Evolutionary conservation across 37 sponge, comb jelly and placozoan species (phyloP).

Genomic region (Eunapius fragilis): DNA sequence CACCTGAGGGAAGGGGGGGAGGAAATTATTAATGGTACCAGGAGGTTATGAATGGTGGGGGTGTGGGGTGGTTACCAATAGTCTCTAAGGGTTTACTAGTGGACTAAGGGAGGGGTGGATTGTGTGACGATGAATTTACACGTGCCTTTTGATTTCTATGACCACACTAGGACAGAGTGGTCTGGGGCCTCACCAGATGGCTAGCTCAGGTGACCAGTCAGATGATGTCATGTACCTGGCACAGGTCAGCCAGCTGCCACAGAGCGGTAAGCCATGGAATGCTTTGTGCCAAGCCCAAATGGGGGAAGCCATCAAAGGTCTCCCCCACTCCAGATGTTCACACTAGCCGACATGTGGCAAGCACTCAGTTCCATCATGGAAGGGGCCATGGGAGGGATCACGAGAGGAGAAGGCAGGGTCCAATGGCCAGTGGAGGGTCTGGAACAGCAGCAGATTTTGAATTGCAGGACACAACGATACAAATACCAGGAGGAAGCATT

Average conservation of each 20-base stretch:
- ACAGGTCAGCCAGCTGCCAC: constrained; percentile 28
- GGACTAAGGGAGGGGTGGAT: not conserved
- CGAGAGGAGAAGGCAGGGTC: not conserved
- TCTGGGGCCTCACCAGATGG: not conserved
- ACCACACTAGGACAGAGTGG: not conserved
- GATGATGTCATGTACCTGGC: constrained; percentile 30
- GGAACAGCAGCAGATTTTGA: not conserved
- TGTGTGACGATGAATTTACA: not conserved
- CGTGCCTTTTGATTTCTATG: not conserved
- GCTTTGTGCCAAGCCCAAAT: not conserved
- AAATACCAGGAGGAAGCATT: constrained; percentile 14
- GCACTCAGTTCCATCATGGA: not conserved
- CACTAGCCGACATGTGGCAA: not conserved
- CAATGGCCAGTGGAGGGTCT: not conserved
- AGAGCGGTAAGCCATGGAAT: not conserved
- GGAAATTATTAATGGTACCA: not conserved
- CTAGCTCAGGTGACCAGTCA: not conserved
- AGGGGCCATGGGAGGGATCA: no score
- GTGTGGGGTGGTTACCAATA: not conserved
- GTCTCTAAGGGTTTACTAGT: not conserved
- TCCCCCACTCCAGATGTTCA: not conserved
- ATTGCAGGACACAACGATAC: not conserved
- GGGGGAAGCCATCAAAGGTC: no score
- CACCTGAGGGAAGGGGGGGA: not conserved
- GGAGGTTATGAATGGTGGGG: not conserved